A percentile compares a stretch with the other conserved stretches of the same genome.
phyloP scores from a whole-genome alignment of 2,113 vertebrate genomes.

The Engystomops pustulosus region DNA sequence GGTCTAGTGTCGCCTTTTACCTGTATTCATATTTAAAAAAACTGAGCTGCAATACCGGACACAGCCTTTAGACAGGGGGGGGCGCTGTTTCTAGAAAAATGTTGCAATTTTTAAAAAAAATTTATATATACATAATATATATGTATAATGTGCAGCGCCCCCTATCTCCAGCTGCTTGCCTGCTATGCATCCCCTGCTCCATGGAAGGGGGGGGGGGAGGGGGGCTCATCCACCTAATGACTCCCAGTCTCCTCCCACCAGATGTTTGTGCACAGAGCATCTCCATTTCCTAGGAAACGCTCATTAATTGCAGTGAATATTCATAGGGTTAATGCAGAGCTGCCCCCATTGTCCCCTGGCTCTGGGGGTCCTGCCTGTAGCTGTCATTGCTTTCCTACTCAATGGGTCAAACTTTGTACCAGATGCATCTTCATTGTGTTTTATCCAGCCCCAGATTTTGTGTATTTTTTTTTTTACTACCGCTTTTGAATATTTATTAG shows the following conservation, averaged over 20 bases:
- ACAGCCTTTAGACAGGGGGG: too few species aligned
- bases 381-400: not conserved
- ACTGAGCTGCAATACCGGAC: too few species aligned
- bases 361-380: not conserved
- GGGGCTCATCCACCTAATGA: not conserved
- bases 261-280: constrained; percentile 4
- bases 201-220: too few species aligned
- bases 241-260: not conserved
- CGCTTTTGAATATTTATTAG: too few species aligned
- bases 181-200: not conserved
- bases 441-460: not conserved
- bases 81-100: too few species aligned
- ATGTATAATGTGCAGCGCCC: too few species aligned
- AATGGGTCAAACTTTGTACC: not conserved
- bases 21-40: too few species aligned
- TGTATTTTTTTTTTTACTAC: too few species aligned
- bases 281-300: not conserved
- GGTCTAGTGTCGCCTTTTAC: too few species aligned
- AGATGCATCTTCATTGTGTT: not conserved
- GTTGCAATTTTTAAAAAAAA: too few species aligned
- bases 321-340: not conserved
- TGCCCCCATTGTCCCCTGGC: not conserved
- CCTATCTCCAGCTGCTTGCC: not conserved
- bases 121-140: too few species aligned
- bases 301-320: not conserved